Evolutionary conservation across 2,113 vertebrate species (phyloP).

Genomic region (Ifrita kowaldi): DNA sequence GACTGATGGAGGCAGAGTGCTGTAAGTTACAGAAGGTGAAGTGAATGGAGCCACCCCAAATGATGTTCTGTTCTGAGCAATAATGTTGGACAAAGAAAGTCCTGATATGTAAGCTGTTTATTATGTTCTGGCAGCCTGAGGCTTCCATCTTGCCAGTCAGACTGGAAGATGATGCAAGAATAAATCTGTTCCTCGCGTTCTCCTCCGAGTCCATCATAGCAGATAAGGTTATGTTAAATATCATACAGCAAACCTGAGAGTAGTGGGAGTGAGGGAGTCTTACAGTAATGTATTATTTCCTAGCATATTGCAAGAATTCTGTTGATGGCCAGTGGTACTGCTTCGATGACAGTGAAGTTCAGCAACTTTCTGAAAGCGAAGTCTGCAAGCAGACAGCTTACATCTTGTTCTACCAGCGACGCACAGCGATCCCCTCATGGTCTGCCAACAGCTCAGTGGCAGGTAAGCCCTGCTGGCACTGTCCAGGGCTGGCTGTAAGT

Average conservation of each 20-base stretch:
- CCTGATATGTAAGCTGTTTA: not conserved
- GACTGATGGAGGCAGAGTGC: not conserved
- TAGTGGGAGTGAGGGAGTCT: not conserved
- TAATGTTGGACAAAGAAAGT: not conserved
- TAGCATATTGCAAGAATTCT: conserved; percentile 97
- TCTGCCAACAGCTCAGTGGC: conserved; percentile 97
- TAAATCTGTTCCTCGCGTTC: not conserved
- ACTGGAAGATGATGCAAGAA: not conserved
- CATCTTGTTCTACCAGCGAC: conserved; percentile 96
- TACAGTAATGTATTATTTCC: not conserved
- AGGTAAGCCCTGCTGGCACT: conserved; percentile 66
- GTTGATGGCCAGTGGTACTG: conserved; percentile 98
- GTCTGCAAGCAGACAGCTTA: conserved; percentile 94
- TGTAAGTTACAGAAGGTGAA: not conserved
- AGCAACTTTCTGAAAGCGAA: conserved; percentile 86
- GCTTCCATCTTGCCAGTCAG: not conserved
- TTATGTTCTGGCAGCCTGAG: not conserved
- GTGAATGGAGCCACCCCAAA: not conserved
- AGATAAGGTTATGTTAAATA: not conserved
- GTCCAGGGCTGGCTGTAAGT: not conserved
- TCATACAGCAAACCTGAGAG: not conserved
- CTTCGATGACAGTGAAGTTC: conserved; percentile 97
- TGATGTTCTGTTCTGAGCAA: not conserved
- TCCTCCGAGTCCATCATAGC: not conserved
- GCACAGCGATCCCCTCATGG: conserved; percentile 92